Evolutionary conservation across 2,113 vertebrate genomes (phyloP).

Genomic region (Clinocottus analis): DNA sequence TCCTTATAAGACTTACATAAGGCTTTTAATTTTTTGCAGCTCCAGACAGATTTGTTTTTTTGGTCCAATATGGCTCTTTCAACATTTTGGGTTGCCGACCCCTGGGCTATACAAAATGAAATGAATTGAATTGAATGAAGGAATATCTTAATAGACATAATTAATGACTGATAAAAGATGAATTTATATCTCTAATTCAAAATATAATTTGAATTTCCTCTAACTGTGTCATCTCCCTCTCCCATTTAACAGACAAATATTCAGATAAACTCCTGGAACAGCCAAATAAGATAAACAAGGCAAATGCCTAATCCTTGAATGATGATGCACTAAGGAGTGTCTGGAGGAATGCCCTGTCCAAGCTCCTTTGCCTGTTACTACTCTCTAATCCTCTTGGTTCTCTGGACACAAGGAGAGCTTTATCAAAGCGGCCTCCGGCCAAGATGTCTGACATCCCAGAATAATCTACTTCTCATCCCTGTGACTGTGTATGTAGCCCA

Average conservation of each 20-base stretch:
- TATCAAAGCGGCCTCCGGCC: slow-evolving; percentile 52
- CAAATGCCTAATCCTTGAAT: slow-evolving; percentile 25
- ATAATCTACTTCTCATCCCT: slow-evolving; percentile 57
- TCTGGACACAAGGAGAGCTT: slow-evolving; percentile 47
- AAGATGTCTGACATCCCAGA: slow-evolving; percentile 59
- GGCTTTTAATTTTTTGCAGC: no score
- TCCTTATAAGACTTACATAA: no score
- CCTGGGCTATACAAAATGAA: no score
- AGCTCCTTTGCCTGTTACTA: not conserved
- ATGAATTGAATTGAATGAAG: no score
- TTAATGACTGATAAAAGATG: slow-evolving; percentile 46
- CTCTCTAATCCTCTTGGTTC: slow-evolving; percentile 19
- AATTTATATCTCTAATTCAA: no score
- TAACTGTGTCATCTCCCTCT: slow-evolving; percentile 48
- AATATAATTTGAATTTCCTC: slow-evolving; percentile 40
- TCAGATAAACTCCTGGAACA: slow-evolving; percentile 5
- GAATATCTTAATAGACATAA: slow-evolving; percentile 5
- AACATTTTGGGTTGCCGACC: no score
- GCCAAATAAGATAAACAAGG: slow-evolving; percentile 27
- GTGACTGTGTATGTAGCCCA: slow-evolving; percentile 27
- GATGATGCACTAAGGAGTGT: slow-evolving; percentile 6
- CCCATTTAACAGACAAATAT: slow-evolving; percentile 37
- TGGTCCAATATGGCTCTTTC: no score
- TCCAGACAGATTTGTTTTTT: no score
- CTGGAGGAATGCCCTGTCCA: not conserved